These are phyloP conservation scores for Neogale vison DNA, from an alignment of 2,113 vertebrate genomes.

Conservation along the genomic window DNA sequence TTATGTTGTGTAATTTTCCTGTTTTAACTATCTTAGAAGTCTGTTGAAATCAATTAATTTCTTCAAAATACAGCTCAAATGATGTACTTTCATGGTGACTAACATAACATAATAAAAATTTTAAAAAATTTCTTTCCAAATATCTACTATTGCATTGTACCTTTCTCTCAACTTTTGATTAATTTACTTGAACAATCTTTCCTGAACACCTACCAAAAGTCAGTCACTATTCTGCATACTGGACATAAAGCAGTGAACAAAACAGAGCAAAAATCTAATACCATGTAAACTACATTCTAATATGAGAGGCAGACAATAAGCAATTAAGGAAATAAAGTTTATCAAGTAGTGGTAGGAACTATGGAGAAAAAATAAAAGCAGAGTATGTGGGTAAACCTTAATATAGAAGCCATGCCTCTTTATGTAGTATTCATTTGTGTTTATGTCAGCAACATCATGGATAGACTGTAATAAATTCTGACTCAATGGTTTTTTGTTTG, in stretches of 20 bases:
- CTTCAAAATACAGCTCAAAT: background rate
- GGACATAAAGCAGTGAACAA: background rate
- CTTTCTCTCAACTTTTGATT: background rate
- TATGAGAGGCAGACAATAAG: background rate
- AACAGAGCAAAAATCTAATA: background rate
- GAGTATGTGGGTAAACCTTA: background rate
- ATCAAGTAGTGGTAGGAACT: background rate
- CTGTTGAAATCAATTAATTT: background rate
- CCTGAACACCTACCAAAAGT: background rate
- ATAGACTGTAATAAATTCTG: background rate
- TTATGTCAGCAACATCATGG: background rate
- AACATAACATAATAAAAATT: too few relatives aligned
- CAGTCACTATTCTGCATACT: background rate
- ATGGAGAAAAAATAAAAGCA: background rate
- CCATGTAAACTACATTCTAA: background rate
- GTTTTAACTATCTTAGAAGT: background rate
- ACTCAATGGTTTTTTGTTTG: background rate
- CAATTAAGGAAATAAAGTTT: background rate
- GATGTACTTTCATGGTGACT: too few relatives aligned
- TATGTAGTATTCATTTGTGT: background rate
- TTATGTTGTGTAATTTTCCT: background rate
- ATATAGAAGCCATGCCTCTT: background rate
- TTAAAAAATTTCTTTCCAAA: background rate
- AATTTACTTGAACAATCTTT: background rate
- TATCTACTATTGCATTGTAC: background rate